Percentiles rank a stretch among this genome's conserved stretches.
These are phyloP conservation scores for Xestia sexstrigata DNA, from an alignment of 2,888 invertebrate species.

Conservation along the genomic window DNA sequence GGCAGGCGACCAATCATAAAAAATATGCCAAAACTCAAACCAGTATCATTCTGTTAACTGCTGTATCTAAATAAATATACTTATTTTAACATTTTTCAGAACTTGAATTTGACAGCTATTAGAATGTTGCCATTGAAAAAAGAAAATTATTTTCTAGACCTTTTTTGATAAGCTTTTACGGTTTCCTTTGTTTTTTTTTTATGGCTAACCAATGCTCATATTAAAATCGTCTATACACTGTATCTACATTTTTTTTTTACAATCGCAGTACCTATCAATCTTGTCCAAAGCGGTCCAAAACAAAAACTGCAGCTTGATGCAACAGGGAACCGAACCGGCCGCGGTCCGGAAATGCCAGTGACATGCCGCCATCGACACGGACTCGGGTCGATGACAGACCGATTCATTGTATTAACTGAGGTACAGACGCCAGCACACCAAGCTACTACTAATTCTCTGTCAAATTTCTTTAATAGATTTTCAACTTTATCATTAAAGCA, in stretches of 20 bases:
- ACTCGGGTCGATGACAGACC: constrained; percentile 60
- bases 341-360: constrained; percentile 63
- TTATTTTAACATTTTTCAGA: neutral
- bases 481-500: no score
- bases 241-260: constrained; percentile 7
- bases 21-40: no score
- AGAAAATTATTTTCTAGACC: neutral
- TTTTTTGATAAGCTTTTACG: neutral
- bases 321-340: constrained; percentile 56
- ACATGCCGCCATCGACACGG: constrained; percentile 48
- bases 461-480: no score
- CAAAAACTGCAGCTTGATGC: constrained; percentile 57
- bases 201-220: neutral
- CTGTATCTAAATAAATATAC: no score
- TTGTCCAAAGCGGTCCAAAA: constrained; percentile 34
- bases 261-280: constrained; percentile 16
- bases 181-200: neutral
- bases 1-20: neutral
- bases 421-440: neutral
- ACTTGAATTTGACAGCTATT: neutral
- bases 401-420: constrained; percentile 28
- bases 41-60: no score
- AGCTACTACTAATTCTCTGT: no score
- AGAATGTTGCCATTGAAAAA: constrained; percentile 11
- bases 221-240: neutral